Percentiles rank a stretch among this genome's conserved stretches.
Conservation (phyloP, 2,888 invertebrate species). For the Eustalomyia histrio region DNA sequence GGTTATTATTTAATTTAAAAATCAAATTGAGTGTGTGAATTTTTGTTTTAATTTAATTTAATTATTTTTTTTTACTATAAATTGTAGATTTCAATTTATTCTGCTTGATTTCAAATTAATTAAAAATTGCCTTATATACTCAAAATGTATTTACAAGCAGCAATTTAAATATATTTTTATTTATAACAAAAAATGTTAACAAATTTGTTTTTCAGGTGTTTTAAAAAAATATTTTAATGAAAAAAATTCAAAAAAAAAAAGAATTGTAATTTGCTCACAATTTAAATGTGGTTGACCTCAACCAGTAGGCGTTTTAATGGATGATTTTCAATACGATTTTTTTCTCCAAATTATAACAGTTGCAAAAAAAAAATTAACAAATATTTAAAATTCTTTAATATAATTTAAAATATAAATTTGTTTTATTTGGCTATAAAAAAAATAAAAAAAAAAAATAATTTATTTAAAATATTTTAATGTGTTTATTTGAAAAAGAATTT, state of each 20-base stretch:
- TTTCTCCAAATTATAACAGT: neutral
- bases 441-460: neutral
- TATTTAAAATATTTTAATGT: constrained; percentile 31
- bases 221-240: constrained; percentile 9
- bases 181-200: constrained; percentile 1
- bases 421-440: constrained; percentile 22
- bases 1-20: neutral
- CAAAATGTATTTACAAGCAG: neutral
- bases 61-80: neutral
- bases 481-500: constrained; percentile 27
- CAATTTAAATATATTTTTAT: neutral
- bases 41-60: neutral
- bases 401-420: too few relatives aligned
- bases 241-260: constrained; percentile 6
- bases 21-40: constrained; percentile 21
- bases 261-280: constrained; percentile 18
- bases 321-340: constrained; percentile 57
- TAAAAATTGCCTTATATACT: neutral
- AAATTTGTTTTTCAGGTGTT: constrained; percentile 55
- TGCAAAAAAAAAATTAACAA: neutral
- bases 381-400: constrained; percentile 4
- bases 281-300: constrained; percentile 61
- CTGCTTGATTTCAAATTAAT: constrained; percentile 4
- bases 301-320: constrained; percentile 58
- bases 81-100: constrained; percentile 2